A percentile compares a stretch with the other conserved stretches of the same genome.
Conservation (phyloP, 1,140 invertebrate species). For the Euura lappo region DNA sequence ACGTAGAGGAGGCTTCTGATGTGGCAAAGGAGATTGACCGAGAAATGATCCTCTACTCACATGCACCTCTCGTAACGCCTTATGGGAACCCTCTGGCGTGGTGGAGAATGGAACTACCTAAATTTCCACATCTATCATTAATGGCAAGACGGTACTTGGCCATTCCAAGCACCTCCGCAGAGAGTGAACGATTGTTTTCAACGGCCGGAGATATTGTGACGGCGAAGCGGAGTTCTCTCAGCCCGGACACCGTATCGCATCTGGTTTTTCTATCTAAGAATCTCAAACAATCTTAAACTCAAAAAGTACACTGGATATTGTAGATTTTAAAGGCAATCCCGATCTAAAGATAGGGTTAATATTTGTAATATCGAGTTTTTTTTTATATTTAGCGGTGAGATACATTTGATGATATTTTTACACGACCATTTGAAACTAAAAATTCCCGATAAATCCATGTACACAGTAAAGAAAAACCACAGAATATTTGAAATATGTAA, state of each 20-base stretch:
- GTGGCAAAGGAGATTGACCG: constrained; percentile 1
- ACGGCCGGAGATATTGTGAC: constrained; percentile 30
- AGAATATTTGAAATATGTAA: too few relatives aligned
- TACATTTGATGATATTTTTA: too few relatives aligned
- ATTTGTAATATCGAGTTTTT: too few relatives aligned
- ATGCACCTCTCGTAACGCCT: not conserved
- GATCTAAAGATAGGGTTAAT: too few relatives aligned
- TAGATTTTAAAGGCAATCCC: too few relatives aligned
- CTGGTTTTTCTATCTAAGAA: too few relatives aligned
- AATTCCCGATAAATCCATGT: too few relatives aligned
- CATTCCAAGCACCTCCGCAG: constrained; percentile 30
- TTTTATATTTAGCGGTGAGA: too few relatives aligned
- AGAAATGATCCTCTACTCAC: constrained; percentile 8
- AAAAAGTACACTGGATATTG: too few relatives aligned
- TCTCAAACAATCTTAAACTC: too few relatives aligned
- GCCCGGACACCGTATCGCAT: constrained; percentile 17
- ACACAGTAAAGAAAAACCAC: too few relatives aligned
- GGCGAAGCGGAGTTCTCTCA: constrained; percentile 13
- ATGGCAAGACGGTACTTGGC: constrained; percentile 32
- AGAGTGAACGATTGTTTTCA: constrained; percentile 36
- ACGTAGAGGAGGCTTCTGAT: not conserved
- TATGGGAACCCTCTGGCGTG: constrained; percentile 21
- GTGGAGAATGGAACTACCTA: constrained; percentile 22
- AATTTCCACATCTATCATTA: constrained; percentile 18
- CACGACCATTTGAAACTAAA: too few relatives aligned